Percentiles rank a stretch among this genome's conserved stretches.
Conservation (phyloP, 2,113 vertebrate genomes). For the Serilophus lunatus region DNA sequence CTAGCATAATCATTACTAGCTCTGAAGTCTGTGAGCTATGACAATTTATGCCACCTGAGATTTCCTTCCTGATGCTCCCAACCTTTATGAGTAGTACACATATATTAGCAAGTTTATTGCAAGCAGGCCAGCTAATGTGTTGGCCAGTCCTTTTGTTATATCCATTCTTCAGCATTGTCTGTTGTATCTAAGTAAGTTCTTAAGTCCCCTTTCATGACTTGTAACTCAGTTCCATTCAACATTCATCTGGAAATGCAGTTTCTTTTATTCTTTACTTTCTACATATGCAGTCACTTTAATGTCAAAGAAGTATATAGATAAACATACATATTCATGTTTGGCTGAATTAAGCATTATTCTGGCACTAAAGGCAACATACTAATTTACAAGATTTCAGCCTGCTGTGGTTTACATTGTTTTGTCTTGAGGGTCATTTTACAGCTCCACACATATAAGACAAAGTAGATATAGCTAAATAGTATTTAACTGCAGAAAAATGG, state of each 20-base stretch:
- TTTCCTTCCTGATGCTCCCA: background rate
- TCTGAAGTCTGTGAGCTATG: background rate
- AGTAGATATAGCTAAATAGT: fast-evolving
- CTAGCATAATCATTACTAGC: background rate
- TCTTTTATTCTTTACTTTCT: background rate
- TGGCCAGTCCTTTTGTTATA: background rate
- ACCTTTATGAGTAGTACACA: no score
- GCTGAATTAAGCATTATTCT: background rate
- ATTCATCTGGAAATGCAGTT: background rate
- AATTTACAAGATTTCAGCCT: background rate
- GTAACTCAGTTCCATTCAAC: background rate
- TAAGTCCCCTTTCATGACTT: background rate
- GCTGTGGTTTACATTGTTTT: background rate
- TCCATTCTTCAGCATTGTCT: background rate
- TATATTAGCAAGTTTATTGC: background rate
- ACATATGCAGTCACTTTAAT: background rate
- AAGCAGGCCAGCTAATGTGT: background rate
- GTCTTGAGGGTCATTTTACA: background rate
- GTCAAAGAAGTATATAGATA: background rate
- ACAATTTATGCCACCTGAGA: background rate
- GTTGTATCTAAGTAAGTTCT: background rate
- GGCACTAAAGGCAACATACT: background rate
- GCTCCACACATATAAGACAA: background rate
- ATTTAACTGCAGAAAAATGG: background rate
- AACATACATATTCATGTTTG: background rate